phyloP scores from a whole-genome alignment of 2,888 invertebrate genomes.

The Pelosia muscerda region DNA sequence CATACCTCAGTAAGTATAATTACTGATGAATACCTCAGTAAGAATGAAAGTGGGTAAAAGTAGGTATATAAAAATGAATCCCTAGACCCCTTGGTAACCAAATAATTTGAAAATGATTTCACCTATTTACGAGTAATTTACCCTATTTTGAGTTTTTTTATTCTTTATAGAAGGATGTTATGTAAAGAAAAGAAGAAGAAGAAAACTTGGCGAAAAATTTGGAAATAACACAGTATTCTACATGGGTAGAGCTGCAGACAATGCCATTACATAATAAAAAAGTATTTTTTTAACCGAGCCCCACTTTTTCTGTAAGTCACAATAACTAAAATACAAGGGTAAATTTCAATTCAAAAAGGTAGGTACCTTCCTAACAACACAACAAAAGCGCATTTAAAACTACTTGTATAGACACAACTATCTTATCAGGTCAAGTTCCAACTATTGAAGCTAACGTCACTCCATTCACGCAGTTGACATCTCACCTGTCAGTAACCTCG shows the following conservation, averaged over 20 bases:
- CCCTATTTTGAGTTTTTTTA: not conserved
- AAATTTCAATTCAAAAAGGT: slow-evolving; percentile 38
- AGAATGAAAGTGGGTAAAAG: no score
- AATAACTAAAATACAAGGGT: slow-evolving; percentile 25
- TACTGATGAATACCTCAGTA: slow-evolving; percentile 13
- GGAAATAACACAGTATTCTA: no score
- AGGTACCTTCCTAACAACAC: slow-evolving; percentile 48
- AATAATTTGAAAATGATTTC: not conserved
- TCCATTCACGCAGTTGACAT: slow-evolving; percentile 80
- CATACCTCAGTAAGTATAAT: not conserved
- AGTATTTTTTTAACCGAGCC: not conserved
- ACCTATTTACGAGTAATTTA: no score
- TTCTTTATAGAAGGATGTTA: not conserved
- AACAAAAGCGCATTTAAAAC: slow-evolving; percentile 58
- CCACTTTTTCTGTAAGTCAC: not conserved
- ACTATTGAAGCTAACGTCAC: slow-evolving; percentile 61
- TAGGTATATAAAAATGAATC: no score
- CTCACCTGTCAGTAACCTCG: slow-evolving; percentile 85
- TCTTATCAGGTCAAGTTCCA: slow-evolving; percentile 77
- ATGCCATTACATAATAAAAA: not conserved
- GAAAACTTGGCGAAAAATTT: not conserved
- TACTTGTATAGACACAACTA: slow-evolving; percentile 63
- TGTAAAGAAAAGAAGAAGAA: no score
- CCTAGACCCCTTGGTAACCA: not conserved
- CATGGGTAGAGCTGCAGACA: no score